Evolutionary conservation across 2,797 vertebrate species (phyloP).

Genomic region (Trematomus bernacchii): DNA sequence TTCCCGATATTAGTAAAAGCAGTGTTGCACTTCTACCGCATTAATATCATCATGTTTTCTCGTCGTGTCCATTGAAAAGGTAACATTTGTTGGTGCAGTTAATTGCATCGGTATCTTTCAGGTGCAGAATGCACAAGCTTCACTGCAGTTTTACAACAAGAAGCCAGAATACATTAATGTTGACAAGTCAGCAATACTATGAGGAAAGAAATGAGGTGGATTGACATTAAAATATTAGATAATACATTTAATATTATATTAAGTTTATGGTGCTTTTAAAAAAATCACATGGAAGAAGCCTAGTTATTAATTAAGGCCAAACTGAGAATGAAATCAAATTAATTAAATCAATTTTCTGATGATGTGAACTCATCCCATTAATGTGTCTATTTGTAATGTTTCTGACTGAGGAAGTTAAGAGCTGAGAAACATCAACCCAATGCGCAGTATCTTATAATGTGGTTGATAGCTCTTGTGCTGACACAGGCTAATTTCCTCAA

Average conservation of each 20-base stretch:
- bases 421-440: constrained; percentile 42
- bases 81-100: constrained; percentile 51
- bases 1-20: background rate
- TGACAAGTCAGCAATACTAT: constrained; percentile 47
- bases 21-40: constrained; percentile 7
- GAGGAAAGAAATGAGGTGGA: constrained; percentile 17
- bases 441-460: constrained; percentile 47
- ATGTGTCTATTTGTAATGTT: constrained; percentile 62
- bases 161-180: constrained; percentile 40
- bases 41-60: constrained; percentile 46
- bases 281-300: constrained; percentile 41
- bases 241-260: constrained; percentile 52
- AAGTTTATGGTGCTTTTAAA: constrained; percentile 45
- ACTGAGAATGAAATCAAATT: constrained; percentile 60
- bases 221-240: constrained; percentile 47
- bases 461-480: constrained; percentile 74
- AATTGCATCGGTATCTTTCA: constrained; percentile 62
- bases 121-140: constrained; percentile 44
- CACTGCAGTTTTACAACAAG: constrained; percentile 27
- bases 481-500: constrained; percentile 74
- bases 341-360: constrained; percentile 59
- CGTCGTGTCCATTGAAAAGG: constrained; percentile 40
- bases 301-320: constrained; percentile 50
- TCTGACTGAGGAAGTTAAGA: constrained; percentile 45
- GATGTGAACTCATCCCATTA: constrained; percentile 68